Conservation (phyloP, 2,113 vertebrate genomes). For the Ciconia maguari region DNA sequence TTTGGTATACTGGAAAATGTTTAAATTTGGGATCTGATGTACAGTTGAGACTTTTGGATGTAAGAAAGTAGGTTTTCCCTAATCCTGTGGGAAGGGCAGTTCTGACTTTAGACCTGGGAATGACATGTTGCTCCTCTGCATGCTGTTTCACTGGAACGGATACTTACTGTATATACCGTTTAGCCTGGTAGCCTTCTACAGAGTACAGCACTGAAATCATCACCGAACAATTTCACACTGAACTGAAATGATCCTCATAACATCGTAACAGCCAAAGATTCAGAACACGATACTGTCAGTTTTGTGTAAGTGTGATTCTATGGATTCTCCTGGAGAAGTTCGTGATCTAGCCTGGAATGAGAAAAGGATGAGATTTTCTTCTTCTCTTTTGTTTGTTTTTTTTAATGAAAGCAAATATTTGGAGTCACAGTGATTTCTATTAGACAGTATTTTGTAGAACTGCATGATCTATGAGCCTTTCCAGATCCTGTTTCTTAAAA, state of each 20-base stretch:
- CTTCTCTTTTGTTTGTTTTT: neutral
- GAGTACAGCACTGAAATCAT: neutral
- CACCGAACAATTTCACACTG: constrained; percentile 3
- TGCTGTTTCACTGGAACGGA: constrained; percentile 15
- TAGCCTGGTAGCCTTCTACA: neutral
- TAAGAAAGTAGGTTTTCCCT: neutral
- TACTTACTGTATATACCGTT: neutral
- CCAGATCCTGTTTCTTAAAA: neutral
- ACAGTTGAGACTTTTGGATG: neutral
- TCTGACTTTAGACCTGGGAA: neutral
- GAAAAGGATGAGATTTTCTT: neutral
- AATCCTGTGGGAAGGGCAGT: neutral
- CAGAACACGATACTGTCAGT: neutral
- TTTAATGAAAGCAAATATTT: neutral
- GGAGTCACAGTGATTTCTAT: neutral
- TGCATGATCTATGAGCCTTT: neutral
- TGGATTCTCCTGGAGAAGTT: neutral
- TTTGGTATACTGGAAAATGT: neutral
- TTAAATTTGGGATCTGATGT: neutral
- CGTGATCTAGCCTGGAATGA: neutral
- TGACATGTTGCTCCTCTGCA: neutral
- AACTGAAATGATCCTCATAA: neutral
- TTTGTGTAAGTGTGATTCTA: neutral
- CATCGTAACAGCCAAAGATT: neutral
- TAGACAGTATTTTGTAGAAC: neutral